These are phyloP conservation scores for Holcopasites calliopsidis DNA, from an alignment of 1,140 invertebrate genomes.

Conservation along the genomic window DNA sequence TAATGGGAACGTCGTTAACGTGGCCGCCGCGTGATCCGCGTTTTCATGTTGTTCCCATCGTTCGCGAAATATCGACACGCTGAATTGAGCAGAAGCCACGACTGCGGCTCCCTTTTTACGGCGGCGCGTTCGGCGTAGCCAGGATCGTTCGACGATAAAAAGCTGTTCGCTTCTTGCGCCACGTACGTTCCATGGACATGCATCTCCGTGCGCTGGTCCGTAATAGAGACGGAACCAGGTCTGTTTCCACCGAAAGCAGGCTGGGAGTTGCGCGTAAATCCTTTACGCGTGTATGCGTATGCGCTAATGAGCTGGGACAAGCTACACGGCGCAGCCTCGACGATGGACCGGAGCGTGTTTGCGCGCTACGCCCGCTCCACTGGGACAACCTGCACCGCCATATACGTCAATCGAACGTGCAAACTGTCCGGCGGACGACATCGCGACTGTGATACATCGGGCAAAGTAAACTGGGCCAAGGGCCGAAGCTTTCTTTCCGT, in stretches of 20 bases:
- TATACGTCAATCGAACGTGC: conserved; percentile 43
- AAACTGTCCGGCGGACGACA: neutral
- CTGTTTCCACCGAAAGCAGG: conserved; percentile 1
- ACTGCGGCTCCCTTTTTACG: neutral
- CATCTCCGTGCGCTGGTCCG: too few species aligned
- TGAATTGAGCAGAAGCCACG: conserved; percentile 38
- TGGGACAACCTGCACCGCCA: conserved; percentile 37
- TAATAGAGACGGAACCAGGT: conserved; percentile 38
- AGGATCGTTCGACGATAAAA: neutral
- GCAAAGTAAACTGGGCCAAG: neutral
- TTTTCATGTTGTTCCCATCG: conserved; percentile 47
- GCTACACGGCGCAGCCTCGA: conserved; percentile 50
- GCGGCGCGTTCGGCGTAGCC: neutral
- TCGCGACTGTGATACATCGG: conserved; percentile 11
- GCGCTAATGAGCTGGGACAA: conserved; percentile 72
- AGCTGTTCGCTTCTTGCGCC: neutral
- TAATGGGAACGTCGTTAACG: conserved; percentile 59
- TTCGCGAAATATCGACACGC: conserved; percentile 48
- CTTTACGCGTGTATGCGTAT: conserved; percentile 69
- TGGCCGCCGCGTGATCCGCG: conserved; percentile 17
- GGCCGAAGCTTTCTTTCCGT: too few species aligned
- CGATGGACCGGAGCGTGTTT: conserved; percentile 57
- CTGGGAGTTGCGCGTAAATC: conserved; percentile 63
- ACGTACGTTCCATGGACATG: too few species aligned
- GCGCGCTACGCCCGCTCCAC: conserved; percentile 53